A percentile compares a stretch with the other conserved stretches of the same genome.
These are phyloP conservation scores for Leptodactylus fuscus DNA, from an alignment of 2,113 vertebrate genomes.

Conservation along the genomic window DNA sequence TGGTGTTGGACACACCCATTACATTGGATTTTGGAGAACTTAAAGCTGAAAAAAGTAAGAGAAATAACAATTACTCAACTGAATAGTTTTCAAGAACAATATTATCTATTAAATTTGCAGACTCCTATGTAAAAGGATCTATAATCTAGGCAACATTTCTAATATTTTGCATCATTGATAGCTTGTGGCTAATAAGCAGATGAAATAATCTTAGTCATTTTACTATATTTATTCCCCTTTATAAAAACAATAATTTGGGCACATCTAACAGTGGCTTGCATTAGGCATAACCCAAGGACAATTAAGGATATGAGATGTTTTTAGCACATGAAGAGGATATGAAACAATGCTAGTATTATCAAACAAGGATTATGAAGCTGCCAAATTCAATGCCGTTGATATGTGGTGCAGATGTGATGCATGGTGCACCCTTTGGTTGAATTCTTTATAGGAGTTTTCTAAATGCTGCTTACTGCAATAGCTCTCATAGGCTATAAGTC, in stretches of 20 bases:
- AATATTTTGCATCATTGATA: not conserved
- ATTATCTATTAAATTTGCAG: not conserved
- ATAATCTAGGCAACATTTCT: not conserved
- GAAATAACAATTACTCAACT: slow-evolving; percentile 28
- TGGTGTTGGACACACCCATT: slow-evolving; percentile 97
- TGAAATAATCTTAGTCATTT: not conserved
- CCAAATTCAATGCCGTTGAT: not conserved
- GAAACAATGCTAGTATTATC: not conserved
- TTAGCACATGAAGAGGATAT: not conserved
- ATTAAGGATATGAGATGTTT: not conserved
- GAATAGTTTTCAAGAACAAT: not conserved
- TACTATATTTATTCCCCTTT: not conserved
- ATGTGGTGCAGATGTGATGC: not conserved
- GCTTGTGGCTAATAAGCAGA: not conserved
- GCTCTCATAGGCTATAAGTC: not conserved
- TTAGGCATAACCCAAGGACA: not conserved
- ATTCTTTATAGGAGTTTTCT: not conserved
- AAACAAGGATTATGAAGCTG: too few species aligned
- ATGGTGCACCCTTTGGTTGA: not conserved
- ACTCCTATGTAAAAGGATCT: not conserved
- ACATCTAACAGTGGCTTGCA: not conserved
- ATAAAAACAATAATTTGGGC: not conserved
- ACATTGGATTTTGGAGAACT: slow-evolving; percentile 97
- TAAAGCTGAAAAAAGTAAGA: slow-evolving; percentile 88
- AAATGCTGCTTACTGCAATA: not conserved